Conservation (phyloP, 2,797 vertebrate species). For the Anguilla marmorata region DNA sequence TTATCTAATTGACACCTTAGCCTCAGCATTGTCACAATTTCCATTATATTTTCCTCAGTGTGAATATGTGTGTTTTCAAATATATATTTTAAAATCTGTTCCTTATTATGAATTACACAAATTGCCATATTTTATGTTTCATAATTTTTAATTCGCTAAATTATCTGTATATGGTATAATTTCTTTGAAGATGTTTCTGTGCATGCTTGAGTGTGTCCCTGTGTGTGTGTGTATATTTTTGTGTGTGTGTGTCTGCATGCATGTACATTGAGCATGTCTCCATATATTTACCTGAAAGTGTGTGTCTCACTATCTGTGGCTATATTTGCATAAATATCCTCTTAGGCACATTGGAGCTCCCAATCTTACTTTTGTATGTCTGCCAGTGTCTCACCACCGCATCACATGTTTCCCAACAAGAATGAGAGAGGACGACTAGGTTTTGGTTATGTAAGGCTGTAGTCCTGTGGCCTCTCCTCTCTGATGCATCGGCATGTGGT, state of each 20-base stretch:
- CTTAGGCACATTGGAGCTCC: background rate
- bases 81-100: background rate
- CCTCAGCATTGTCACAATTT: background rate
- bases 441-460: constrained; percentile 16
- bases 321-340: background rate
- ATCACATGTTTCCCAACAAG: background rate
- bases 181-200: background rate
- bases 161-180: background rate
- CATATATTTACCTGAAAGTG: background rate
- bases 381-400: background rate
- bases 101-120: background rate
- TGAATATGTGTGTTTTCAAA: background rate
- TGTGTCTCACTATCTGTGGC: background rate
- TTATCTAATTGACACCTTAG: background rate
- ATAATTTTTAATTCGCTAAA: background rate
- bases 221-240: background rate
- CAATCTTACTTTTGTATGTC: background rate
- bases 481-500: constrained; percentile 45
- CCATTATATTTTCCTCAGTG: background rate
- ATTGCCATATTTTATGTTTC: background rate
- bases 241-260: background rate
- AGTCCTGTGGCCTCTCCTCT: constrained; percentile 29
- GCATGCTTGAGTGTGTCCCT: background rate
- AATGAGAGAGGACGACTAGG: background rate
- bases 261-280: background rate